Evolutionary conservation across 2,113 vertebrate species (phyloP).

Genomic region (Maccullochella peelii): DNA sequence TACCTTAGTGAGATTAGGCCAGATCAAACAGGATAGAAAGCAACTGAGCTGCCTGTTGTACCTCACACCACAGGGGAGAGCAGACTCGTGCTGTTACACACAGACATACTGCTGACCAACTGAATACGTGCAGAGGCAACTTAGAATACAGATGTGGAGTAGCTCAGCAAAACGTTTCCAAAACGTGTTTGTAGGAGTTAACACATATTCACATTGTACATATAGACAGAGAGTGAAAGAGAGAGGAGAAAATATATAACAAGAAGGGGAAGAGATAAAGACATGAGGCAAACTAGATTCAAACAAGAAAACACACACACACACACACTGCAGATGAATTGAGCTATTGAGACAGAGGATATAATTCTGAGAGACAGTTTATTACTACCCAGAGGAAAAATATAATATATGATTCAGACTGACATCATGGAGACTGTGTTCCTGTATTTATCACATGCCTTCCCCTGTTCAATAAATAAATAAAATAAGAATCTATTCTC

Average conservation of each 20-base stretch:
- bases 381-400: background rate
- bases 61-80: slow-evolving; percentile 15
- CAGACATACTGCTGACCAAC: slow-evolving; percentile 10
- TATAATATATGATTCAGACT: slow-evolving; percentile 14
- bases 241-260: background rate
- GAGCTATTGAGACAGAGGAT: background rate
- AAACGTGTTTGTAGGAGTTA: background rate
- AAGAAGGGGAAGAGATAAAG: slow-evolving; percentile 1
- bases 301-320: slow-evolving; percentile 2
- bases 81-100: slow-evolving; percentile 3
- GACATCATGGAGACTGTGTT: slow-evolving; percentile 18
- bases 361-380: background rate
- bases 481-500: background rate
- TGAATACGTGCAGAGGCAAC: slow-evolving; percentile 2
- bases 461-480: slow-evolving; percentile 18
- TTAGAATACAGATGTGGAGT: slow-evolving; percentile 8
- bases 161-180: background rate
- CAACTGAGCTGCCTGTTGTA: slow-evolving; percentile 39
- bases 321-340: slow-evolving; percentile 12
- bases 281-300: slow-evolving; percentile 6
- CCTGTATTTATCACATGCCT: slow-evolving; percentile 11
- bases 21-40: slow-evolving; percentile 57
- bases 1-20: slow-evolving; percentile 57
- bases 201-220: too few species aligned
- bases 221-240: background rate